Evolutionary conservation across 1,140 invertebrate genomes (phyloP).

Genomic region (Ptiloglossa arizonensis): DNA sequence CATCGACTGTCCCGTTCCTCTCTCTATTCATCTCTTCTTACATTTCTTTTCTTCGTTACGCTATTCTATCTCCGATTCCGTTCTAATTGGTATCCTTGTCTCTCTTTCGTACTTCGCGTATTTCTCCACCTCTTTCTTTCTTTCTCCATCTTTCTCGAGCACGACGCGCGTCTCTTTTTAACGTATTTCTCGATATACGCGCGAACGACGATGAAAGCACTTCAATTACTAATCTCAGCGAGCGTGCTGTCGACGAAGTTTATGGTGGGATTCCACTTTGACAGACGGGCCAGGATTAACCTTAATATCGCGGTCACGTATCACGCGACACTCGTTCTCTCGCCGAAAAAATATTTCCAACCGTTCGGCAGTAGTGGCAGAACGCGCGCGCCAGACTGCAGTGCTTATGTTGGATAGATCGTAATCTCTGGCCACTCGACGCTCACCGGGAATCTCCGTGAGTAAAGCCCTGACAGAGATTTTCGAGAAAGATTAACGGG

Average conservation of each 20-base stretch:
- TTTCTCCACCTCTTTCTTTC: neutral
- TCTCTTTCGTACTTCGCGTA: neutral
- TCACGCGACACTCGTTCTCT: slow-evolving; percentile 28
- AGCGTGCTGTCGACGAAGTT: slow-evolving; percentile 33
- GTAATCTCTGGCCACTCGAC: slow-evolving; percentile 30
- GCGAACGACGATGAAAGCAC: slow-evolving; percentile 33
- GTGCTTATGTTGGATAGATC: slow-evolving; percentile 39
- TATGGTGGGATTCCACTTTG: slow-evolving; percentile 44
- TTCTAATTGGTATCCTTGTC: neutral
- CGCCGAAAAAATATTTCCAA: slow-evolving; percentile 30
- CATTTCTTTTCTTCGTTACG: too few relatives aligned
- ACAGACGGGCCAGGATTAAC: slow-evolving; percentile 52
- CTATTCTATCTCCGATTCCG: neutral
- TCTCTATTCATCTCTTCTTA: neutral
- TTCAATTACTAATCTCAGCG: slow-evolving; percentile 49
- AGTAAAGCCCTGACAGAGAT: slow-evolving; percentile 17
- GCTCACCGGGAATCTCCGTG: neutral
- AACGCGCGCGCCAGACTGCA: slow-evolving; percentile 36
- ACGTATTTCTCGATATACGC: slow-evolving; percentile 23
- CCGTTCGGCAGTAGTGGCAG: slow-evolving; percentile 3
- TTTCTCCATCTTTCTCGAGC: neutral
- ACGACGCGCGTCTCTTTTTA: neutral
- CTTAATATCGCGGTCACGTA: slow-evolving; percentile 46
- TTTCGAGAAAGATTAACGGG: neutral
- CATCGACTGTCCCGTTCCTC: neutral